Evolutionary conservation across 2,888 invertebrate genomes (phyloP).

Genomic region (Ormyrus nitidulus): DNA sequence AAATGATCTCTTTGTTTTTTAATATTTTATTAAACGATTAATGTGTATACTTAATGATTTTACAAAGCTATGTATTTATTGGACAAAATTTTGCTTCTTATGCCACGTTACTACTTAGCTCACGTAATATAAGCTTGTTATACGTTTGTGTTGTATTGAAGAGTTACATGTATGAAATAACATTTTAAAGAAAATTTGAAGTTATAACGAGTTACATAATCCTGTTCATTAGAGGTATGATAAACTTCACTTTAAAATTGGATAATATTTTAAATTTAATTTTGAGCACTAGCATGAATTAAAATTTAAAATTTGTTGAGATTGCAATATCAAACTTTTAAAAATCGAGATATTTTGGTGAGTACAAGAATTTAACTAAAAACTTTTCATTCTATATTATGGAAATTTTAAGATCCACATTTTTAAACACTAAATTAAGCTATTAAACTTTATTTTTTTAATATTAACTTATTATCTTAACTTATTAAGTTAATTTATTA

Average conservation of each 20-base stretch:
- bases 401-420: too few relatives aligned
- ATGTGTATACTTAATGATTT: not conserved
- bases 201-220: not conserved
- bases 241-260: not conserved
- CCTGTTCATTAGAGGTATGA: not conserved
- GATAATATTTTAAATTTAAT: not conserved
- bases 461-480: too few relatives aligned
- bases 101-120: not conserved
- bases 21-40: slow-evolving; percentile 12
- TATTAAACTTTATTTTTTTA: too few relatives aligned
- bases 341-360: not conserved
- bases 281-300: slow-evolving; percentile 1
- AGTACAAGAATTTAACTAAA: not conserved
- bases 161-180: not conserved
- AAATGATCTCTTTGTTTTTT: not conserved
- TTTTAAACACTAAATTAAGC: too few relatives aligned
- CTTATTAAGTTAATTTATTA: too few relatives aligned
- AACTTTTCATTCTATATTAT: too few relatives aligned
- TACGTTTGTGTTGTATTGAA: slow-evolving; percentile 3
- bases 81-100: not conserved
- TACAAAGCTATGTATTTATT: not conserved
- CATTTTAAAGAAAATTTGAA: slow-evolving; percentile 10
- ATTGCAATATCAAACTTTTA: not conserved
- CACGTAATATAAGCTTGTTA: not conserved
- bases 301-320: not conserved